Percentiles rank a stretch among this genome's conserved stretches.
Conservation (phyloP, 2,113 vertebrate genomes). For the Labeo catla region DNA sequence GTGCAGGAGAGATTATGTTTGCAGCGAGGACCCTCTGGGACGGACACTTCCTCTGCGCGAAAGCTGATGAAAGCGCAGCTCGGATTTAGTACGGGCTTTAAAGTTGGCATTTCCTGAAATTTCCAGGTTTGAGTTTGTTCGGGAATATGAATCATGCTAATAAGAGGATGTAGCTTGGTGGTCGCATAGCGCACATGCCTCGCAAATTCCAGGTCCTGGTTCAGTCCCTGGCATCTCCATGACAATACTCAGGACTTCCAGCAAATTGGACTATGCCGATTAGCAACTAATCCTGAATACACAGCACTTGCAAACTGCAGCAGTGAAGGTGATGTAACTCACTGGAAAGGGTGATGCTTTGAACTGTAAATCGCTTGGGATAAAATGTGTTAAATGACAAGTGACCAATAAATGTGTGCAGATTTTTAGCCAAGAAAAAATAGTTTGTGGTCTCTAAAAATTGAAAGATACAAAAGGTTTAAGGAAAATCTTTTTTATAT, state of each 20-base stretch:
- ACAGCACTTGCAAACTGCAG: conserved; percentile 22
- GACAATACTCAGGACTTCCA: conserved; percentile 3
- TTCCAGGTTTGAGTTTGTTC: conserved; percentile 38
- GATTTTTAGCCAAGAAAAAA: conserved; percentile 1
- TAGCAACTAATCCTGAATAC: conserved; percentile 33
- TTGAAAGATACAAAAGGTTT: neutral
- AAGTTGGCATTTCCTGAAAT: conserved; percentile 22
- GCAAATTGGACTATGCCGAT: conserved; percentile 14
- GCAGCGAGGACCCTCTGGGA: conserved; percentile 58
- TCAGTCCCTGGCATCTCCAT: neutral
- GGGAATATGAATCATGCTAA: conserved; percentile 39
- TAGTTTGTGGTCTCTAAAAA: neutral
- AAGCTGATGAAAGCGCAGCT: conserved; percentile 54
- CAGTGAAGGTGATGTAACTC: conserved; percentile 26
- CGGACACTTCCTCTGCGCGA: conserved; percentile 40
- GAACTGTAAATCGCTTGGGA: conserved; percentile 8
- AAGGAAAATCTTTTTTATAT: neutral
- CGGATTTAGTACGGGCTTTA: conserved; percentile 13
- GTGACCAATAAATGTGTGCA: neutral
- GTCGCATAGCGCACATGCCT: neutral
- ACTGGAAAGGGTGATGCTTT: conserved; percentile 23
- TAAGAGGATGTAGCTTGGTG: conserved; percentile 2
- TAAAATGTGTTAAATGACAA: conserved; percentile 19
- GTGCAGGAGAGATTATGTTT: conserved; percentile 70
- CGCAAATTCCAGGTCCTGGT: neutral